Evolutionary conservation across 2,888 invertebrate genomes (phyloP).

Genomic region (Ormyrus rosae): DNA sequence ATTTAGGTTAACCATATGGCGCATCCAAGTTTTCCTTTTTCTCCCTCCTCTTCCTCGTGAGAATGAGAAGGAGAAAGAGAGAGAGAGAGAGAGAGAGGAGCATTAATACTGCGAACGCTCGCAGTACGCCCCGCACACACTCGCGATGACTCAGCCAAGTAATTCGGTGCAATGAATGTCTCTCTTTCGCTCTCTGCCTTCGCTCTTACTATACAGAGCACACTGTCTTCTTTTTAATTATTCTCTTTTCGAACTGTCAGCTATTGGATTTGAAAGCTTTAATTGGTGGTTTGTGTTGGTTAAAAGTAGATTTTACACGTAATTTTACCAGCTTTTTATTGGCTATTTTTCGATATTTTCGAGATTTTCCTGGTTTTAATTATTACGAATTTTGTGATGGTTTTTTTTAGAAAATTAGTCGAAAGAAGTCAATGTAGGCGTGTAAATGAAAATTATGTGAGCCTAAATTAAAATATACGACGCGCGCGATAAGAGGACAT

Average conservation of each 20-base stretch:
- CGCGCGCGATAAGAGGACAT: too few relatives aligned
- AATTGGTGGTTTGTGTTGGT: too few relatives aligned
- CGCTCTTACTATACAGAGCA: neutral
- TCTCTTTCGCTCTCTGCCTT: constrained; percentile 11
- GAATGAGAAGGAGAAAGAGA: neutral
- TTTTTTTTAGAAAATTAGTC: too few relatives aligned
- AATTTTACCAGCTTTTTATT: too few relatives aligned
- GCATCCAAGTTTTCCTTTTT: constrained; percentile 54
- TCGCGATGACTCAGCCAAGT: constrained; percentile 46
- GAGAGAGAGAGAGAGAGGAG: constrained; percentile 47
- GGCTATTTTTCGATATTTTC: too few relatives aligned
- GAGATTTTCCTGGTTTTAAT: neutral
- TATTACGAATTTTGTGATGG: too few relatives aligned
- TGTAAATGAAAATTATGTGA: too few relatives aligned
- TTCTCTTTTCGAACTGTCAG: neutral
- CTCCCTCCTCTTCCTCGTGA: neutral
- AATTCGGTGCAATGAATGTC: constrained; percentile 45
- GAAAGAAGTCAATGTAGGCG: too few relatives aligned
- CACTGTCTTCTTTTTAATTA: constrained; percentile 19
- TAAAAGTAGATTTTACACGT: too few relatives aligned
- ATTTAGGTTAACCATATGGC: constrained; percentile 69
- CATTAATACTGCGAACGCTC: constrained; percentile 18
- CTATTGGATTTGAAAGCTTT: too few relatives aligned
- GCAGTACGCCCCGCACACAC: too few relatives aligned
- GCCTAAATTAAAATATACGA: too few relatives aligned